Base-by-base conservation (phyloP, 2,113 vertebrate genomes). In the Rhinolophus sinicus region DNA sequence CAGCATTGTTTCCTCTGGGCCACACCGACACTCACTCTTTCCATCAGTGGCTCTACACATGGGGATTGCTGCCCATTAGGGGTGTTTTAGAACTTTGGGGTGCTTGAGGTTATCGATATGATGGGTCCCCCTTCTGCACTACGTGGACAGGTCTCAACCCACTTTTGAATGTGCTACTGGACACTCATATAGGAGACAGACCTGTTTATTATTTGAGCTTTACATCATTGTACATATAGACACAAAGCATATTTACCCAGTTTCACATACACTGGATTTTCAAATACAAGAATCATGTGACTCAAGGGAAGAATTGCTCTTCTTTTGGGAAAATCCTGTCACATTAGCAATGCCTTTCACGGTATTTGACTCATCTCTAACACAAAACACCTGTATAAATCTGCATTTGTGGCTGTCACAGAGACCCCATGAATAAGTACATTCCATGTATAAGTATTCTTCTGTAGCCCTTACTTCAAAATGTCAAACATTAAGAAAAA, bases 41-140 rank as follows among this genome's bases (percentile, higher is more conserved):
- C 44, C 5, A n/a, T 2, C 44, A 75, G 7, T 52, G 58, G 6
- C 40, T 18, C 89, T 26, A 8, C 26, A 35, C 6, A 19, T 1
- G 8, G 9, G 12, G 21, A 12, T 28, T 18, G 0, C n/a, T n/a
- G 44, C 8, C 4, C 15, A 33, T 21, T 24, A 62, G 12, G 33
- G 14, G 5, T 26, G 15, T n/a, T n/a, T 44, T 38, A 69, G 84
- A 62, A 64, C 8, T 58, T 33, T 35, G 18, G 6, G n/a, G 6
- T 40, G 8, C 7, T 18, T 47, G 35, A 30, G 50, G 15, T 50
- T 18, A 33, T 19, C 2, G 0, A 0, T 26, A 64, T 28, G 3
- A 67, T 22, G 19, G 6, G 38, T 35, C 8, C 2, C 4, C 33
- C 28, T 58, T 70, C 44, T 90, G 13, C 16, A 12, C 24, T 16